Evolutionary conservation across 2,888 invertebrate species (phyloP).

Genomic region (Creontiades dilutus): DNA sequence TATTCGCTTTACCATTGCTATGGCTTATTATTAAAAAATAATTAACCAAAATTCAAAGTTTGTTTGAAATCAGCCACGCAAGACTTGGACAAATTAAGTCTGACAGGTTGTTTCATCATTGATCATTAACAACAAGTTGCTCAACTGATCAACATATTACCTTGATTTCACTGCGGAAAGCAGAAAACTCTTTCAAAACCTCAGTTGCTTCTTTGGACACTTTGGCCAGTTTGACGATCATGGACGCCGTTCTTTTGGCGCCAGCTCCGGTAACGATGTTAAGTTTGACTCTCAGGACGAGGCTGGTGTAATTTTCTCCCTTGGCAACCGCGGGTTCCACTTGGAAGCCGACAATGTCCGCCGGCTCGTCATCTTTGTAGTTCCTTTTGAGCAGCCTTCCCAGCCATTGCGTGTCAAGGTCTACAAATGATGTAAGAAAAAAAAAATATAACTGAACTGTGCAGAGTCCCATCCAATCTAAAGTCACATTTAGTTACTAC

Average conservation of each 20-base stretch:
- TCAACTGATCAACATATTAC: too few species aligned
- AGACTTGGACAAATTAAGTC: too few species aligned
- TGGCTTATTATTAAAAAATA: too few species aligned
- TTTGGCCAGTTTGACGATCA: constrained; percentile 53
- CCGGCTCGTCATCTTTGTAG: constrained; percentile 42
- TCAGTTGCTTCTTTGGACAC: background rate
- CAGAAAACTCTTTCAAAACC: background rate
- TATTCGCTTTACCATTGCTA: too few species aligned
- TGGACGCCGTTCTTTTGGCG: constrained; percentile 18
- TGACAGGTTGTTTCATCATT: too few species aligned
- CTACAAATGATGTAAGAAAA: background rate
- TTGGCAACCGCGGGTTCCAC: constrained; percentile 57
- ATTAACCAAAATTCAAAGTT: too few species aligned
- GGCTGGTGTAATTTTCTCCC: constrained; percentile 69
- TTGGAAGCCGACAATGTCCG: constrained; percentile 43
- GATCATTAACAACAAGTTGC: too few species aligned
- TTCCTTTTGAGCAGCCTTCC: constrained; percentile 30
- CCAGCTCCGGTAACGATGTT: constrained; percentile 52
- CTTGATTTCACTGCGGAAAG: constrained; percentile 19
- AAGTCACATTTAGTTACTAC: too few species aligned
- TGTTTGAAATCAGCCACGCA: too few species aligned
- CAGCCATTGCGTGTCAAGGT: constrained; percentile 53
- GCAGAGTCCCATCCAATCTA: too few species aligned
- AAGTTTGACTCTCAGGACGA: constrained; percentile 65
- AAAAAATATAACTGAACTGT: too few species aligned